These are phyloP conservation scores for Oreochromis niloticus DNA, from an alignment of 2,113 vertebrate genomes.

Conservation along the genomic window DNA sequence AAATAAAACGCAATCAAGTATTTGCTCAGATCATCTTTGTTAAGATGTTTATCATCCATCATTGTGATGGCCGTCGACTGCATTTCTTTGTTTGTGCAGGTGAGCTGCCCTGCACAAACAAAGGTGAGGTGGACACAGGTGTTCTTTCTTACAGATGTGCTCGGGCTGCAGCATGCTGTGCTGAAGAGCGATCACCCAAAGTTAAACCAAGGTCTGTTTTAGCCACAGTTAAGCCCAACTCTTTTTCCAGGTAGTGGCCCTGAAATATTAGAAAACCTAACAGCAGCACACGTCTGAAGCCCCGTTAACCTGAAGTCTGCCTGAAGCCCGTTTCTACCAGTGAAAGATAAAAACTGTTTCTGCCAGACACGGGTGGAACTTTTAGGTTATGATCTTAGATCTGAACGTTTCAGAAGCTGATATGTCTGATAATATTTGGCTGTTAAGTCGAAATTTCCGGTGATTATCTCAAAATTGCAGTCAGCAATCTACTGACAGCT, in stretches of 20 bases:
- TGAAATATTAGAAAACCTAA: neutral
- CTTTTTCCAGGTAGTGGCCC: fast-evolving
- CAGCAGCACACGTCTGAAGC: neutral
- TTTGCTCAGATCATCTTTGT: neutral
- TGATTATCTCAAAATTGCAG: neutral
- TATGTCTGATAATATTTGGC: fast-evolving
- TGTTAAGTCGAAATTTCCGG: fast-evolving
- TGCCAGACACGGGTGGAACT: fast-evolving
- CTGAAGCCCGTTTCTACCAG: neutral
- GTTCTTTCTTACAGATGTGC: neutral
- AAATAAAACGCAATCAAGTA: fast-evolving
- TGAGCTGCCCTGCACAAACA: neutral
- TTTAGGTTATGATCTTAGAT: neutral
- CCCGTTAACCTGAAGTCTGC: neutral
- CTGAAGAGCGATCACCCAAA: neutral
- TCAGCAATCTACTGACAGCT: neutral
- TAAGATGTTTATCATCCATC: neutral
- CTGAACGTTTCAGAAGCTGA: neutral
- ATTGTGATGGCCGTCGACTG: fast-evolving
- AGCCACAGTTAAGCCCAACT: neutral
- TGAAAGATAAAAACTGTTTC: neutral
- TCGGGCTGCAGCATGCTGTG: neutral
- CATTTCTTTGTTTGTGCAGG: neutral
- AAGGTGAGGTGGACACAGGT: neutral
- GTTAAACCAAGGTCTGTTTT: neutral